Evolutionary conservation across 2,113 vertebrate genomes (phyloP), one percentile per base, ranked within the genome.

Genomic region (Oryzias celebensis): DNA sequence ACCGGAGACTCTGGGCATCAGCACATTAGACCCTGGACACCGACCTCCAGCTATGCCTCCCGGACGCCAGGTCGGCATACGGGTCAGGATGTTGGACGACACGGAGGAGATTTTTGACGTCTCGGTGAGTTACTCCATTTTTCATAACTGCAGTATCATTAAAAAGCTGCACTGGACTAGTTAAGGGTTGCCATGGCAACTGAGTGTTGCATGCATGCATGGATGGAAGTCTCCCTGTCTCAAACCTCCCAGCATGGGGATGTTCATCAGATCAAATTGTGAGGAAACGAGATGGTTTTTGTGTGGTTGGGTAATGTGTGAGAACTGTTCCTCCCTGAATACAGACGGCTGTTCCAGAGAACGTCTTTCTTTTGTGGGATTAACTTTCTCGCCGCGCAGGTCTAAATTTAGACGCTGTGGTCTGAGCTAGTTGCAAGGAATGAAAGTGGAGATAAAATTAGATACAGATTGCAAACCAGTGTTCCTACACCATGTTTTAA

Each of bases 71-170:
- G 50, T 95, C 81, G 92, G 95, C 74, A 86, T 98, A 90, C 96
- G 94, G 84, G 94, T 99, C 81, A 95, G 93, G 63, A 95, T 99
- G 95, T 84, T 98, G 91, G 97, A 98, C 61, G 95, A 98, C 82
- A 93, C 95, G 0, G 95, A 98, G 87, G 95, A 98, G 91, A 92
- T 94, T 18, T 98, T 98, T 36, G 94, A 98, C 58, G 84, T 98
- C 84, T 96, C 95, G 68, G 97, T 99, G 93, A 97, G 96, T 90
- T 43, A 4, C 50, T 36, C 36, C 36, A 8, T 8, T 73, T 54
- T 67, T 81, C 57, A 63, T 73, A 74, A 60, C 57, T 46, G 1
- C 72, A 58, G 41, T 44, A 2, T 73, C 73, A 60, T 59, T 62
- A 41, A 67, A 65, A 51, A 51, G 76, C 68, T 65, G 67, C 70